Evolutionary conservation across 2,888 invertebrate genomes (phyloP), one percentile per base, ranked within the genome.

Genomic region (Acronicta leporina): DNA sequence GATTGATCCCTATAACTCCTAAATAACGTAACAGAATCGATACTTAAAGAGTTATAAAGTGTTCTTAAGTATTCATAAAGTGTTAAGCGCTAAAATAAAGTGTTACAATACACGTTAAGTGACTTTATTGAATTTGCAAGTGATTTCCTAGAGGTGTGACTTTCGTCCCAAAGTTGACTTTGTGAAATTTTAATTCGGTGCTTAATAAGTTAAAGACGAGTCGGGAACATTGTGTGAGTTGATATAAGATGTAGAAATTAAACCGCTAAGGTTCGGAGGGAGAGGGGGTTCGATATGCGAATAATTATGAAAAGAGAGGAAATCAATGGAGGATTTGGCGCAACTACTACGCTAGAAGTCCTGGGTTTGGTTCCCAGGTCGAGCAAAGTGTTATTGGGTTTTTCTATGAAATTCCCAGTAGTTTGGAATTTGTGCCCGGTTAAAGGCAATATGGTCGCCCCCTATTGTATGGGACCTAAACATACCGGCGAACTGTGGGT

Each of bases 51-150:
- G 46, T 68, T 62, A 55, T 30, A 57, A 47, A 35, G n/a, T 41
- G 27, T 14, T 41, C 30, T 64, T 14, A 60, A 63, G 52, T 65
- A 58, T 48, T 55, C 33, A 44, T 59, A 52, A 55, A 68, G 56
- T 63, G 59, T 63, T 56, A 59, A 74, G 44, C 27, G 44, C 43
- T 27, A 9, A 38, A 51, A 47, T 42, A 59, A 71, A 47, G 50
- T 10, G 66, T 60, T 70, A 71, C 63, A 66, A 77, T 72, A 71
- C 53, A 74, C 72, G 68, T 68, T 63, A 78, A 68, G 62, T 67
- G 70, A 69, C 70, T 77, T 73, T 51, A 73, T 71, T 69, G 52
- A 64, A 69, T 59, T 73, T 68, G 38, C 38, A 46, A 40, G 16
- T 16, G 42, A 56, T 48, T 60, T 51, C 1, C 38, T 7, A 27